Percentiles rank a stretch among this genome's conserved stretches.
Evolutionary conservation across 2,888 invertebrate species (phyloP).

Genomic region (Hypselothyrea guttata): DNA sequence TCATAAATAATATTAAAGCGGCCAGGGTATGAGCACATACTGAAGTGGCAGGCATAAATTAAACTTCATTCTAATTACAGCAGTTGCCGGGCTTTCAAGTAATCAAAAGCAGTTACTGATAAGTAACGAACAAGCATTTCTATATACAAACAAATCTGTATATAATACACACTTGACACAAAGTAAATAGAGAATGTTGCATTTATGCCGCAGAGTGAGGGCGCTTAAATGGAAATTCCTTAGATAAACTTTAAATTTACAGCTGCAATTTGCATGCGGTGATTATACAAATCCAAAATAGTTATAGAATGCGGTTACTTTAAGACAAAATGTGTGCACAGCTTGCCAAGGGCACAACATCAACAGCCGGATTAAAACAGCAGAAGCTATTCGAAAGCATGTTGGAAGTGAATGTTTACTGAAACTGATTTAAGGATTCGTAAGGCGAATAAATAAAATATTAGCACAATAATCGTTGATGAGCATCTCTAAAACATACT

Average conservation of each 20-base stretch:
- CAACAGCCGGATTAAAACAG: no score
- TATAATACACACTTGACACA: neutral
- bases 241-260: constrained; percentile 1
- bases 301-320: neutral
- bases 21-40: constrained; percentile 1
- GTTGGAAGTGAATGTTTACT: no score
- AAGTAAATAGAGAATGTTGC: neutral
- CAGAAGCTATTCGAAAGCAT: no score
- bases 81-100: constrained; percentile 18
- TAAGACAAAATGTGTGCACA: no score
- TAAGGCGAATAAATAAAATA: no score
- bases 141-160: constrained; percentile 1
- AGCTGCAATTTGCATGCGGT: constrained; percentile 5
- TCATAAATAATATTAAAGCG: constrained; percentile 49
- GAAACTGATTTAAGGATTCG: no score
- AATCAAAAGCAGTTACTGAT: constrained; percentile 26
- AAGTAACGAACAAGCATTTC: constrained; percentile 13
- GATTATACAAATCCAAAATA: constrained; percentile 11
- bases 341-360: no score
- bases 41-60: constrained; percentile 17
- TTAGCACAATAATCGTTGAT: no score
- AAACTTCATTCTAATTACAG: constrained; percentile 22
- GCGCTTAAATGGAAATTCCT: constrained; percentile 4
- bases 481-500: no score
- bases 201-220: constrained; percentile 10